Evolutionary conservation across 2,113 vertebrate species (phyloP).

Genomic region (Phylloscopus trochiloides): DNA sequence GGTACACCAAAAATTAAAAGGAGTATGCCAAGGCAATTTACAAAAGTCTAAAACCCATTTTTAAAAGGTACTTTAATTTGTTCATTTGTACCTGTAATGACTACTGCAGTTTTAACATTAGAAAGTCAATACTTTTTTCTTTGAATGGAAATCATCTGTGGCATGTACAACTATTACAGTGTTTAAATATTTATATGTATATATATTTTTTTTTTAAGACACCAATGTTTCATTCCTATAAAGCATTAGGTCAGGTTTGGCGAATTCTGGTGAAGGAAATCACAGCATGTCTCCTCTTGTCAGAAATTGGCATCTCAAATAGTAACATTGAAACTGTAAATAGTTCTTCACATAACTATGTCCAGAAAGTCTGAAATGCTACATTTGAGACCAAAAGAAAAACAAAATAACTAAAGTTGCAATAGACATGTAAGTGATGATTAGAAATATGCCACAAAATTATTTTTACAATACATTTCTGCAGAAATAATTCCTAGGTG

Average conservation of each 20-base stretch:
- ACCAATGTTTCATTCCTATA: constrained; percentile 37
- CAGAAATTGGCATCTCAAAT: constrained; percentile 67
- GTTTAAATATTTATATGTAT: constrained; percentile 36
- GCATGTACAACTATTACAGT: constrained; percentile 43
- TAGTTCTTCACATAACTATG: constrained; percentile 26
- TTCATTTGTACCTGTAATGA: constrained; percentile 64
- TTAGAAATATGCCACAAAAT: constrained; percentile 79
- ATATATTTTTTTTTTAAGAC: constrained; percentile 31
- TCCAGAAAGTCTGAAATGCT: constrained; percentile 65
- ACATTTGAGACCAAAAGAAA: constrained; percentile 73
- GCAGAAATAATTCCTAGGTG: constrained; percentile 81
- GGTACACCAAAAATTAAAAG: neutral
- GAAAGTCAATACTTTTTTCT: constrained; percentile 55
- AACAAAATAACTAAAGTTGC: constrained; percentile 45
- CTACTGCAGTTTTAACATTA: constrained; percentile 60
- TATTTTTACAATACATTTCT: constrained; percentile 81
- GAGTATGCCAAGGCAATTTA: constrained; percentile 36
- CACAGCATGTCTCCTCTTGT: constrained; percentile 22
- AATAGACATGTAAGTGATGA: constrained; percentile 63
- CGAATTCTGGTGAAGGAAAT: constrained; percentile 48
- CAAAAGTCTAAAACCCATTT: constrained; percentile 64
- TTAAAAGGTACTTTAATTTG: constrained; percentile 68
- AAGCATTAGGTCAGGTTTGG: constrained; percentile 61
- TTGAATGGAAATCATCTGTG: constrained; percentile 51
- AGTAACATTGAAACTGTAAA: constrained; percentile 54